Percentiles rank a stretch among this genome's conserved stretches.
phyloP scores from a whole-genome alignment of 2,888 invertebrate species.

The Phengaris arion region DNA sequence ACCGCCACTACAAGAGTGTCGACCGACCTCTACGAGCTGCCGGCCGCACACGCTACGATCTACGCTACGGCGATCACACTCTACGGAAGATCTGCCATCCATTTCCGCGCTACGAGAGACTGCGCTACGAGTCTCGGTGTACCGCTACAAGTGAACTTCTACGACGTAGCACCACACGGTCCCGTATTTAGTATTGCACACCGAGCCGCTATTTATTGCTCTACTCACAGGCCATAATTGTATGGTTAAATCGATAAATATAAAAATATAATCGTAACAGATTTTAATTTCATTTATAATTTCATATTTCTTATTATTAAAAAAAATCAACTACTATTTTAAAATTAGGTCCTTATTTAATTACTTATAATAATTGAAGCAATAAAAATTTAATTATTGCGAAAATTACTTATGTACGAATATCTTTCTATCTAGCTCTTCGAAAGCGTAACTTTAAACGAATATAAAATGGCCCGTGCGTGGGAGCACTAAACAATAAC shows the following conservation, averaged over 20 bases:
- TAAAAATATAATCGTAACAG: constrained; percentile 31
- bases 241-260: constrained; percentile 32
- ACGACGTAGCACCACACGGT: constrained; percentile 30
- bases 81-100: constrained; percentile 22
- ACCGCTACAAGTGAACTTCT: constrained; percentile 25
- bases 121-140: constrained; percentile 22
- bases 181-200: constrained; percentile 33
- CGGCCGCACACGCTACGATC: constrained; percentile 11
- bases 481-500: constrained; percentile 57
- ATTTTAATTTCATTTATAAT: constrained; percentile 30
- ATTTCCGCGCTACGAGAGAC: constrained; percentile 23
- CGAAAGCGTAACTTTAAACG: constrained; percentile 35
- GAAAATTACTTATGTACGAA: constrained; percentile 30
- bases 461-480: constrained; percentile 52
- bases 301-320: constrained; percentile 29
- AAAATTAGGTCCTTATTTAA: constrained; percentile 30
- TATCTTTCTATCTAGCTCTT: constrained; percentile 29
- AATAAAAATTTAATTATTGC: constrained; percentile 31
- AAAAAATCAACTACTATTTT: constrained; percentile 31
- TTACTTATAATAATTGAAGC: constrained; percentile 32
- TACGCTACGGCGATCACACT: constrained; percentile 31
- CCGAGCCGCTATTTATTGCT: constrained; percentile 41
- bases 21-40: background rate
- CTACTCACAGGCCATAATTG: constrained; percentile 52
- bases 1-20: constrained; percentile 12